phyloP scores from a whole-genome alignment of 1,140 invertebrate genomes.

The Antheraea pernyi region DNA sequence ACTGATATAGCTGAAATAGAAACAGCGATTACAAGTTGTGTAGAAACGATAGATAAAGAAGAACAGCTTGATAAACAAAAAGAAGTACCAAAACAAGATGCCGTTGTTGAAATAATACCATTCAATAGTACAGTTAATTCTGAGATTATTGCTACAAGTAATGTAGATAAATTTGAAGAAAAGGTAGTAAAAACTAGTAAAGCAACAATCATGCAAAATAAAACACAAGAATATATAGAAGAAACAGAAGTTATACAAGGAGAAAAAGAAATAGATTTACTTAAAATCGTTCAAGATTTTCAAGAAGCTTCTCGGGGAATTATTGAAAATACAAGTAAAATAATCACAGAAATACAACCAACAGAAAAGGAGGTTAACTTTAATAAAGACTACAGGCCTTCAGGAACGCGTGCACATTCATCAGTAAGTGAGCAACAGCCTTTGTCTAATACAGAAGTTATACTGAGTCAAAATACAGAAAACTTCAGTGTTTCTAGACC shows the following conservation, averaged over 20 bases:
- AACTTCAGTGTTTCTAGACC: slow-evolving; percentile 30
- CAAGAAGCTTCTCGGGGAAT: slow-evolving; percentile 34
- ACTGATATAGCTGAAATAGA: slow-evolving; percentile 43
- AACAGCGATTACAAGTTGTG: slow-evolving; percentile 47
- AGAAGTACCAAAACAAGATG: slow-evolving; percentile 31
- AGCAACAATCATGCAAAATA: slow-evolving; percentile 35
- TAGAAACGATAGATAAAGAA: slow-evolving; percentile 56
- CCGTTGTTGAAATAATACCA: slow-evolving; percentile 42
- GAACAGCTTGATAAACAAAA: slow-evolving; percentile 31
- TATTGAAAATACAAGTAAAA: slow-evolving; percentile 36
- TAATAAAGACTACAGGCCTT: slow-evolving; percentile 18
- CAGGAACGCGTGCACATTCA: slow-evolving; percentile 24
- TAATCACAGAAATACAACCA: slow-evolving; percentile 45
- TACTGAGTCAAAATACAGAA: slow-evolving; percentile 41
- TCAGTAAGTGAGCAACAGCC: slow-evolving; percentile 43
- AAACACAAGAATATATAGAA: slow-evolving; percentile 43
- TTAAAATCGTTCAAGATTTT: slow-evolving; percentile 19
- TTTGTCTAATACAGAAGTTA: slow-evolving; percentile 44
- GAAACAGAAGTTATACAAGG: slow-evolving; percentile 36
- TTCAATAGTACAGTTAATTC: slow-evolving; percentile 44
- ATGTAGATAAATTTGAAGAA: slow-evolving; percentile 33
- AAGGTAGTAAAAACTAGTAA: slow-evolving; percentile 22
- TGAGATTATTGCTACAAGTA: slow-evolving; percentile 44
- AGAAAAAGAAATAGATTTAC: slow-evolving; percentile 48
- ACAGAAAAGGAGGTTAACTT: slow-evolving; percentile 49